phyloP scores from a whole-genome alignment of 92 coral and sea anemone species.

The Anthopleura xanthogrammica region DNA sequence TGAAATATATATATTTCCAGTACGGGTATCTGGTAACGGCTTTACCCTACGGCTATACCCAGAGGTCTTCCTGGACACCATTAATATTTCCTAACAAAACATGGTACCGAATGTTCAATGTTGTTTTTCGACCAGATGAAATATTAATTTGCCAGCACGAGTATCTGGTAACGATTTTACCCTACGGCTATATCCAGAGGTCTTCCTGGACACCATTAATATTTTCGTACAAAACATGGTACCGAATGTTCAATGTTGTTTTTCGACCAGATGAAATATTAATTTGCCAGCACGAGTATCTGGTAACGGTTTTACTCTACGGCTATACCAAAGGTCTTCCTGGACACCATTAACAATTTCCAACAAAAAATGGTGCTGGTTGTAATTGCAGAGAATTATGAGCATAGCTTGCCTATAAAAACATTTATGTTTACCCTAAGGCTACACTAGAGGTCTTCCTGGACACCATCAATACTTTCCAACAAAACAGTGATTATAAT shows the following conservation, averaged over 20 bases:
- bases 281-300: not conserved
- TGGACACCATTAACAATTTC: not conserved
- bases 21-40: not conserved
- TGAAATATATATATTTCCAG: not conserved
- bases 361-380: not conserved
- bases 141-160: not conserved
- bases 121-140: not conserved
- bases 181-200: too few relatives aligned
- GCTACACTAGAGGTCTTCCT: not conserved
- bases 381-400: too few relatives aligned
- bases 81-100: too few relatives aligned
- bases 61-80: too few relatives aligned
- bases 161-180: not conserved
- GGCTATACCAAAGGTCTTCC: not conserved
- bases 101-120: not conserved
- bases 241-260: not conserved
- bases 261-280: not conserved
- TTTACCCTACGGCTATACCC: not conserved
- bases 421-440: not conserved
- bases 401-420: too few relatives aligned
- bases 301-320: not conserved
- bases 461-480: not conserved
- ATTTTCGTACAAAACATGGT: too few relatives aligned
- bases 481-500: not conserved
- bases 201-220: too few relatives aligned